phyloP scores from a whole-genome alignment of 2,113 vertebrate genomes.

The Ibidorhyncha struthersii region DNA sequence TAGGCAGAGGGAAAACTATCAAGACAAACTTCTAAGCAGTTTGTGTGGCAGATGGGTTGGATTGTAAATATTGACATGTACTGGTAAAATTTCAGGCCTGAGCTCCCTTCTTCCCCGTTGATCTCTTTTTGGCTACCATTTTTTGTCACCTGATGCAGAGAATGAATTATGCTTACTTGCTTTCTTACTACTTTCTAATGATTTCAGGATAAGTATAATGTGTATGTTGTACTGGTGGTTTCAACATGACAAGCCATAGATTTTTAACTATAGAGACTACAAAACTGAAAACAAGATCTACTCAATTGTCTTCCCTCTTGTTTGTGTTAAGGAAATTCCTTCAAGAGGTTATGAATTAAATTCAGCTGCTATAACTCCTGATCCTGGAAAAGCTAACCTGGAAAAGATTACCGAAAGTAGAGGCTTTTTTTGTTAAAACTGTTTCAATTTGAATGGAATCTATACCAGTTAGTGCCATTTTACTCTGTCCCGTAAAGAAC shows the following conservation, averaged over 20 bases:
- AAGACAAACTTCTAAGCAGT: not conserved
- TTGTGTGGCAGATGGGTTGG: not conserved
- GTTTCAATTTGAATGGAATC: not conserved
- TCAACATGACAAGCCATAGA: not conserved
- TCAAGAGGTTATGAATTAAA: not conserved
- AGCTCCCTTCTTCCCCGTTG: not conserved
- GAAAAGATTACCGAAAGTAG: not conserved
- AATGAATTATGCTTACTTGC: not conserved
- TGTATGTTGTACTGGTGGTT: not conserved
- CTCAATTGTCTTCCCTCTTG: not conserved
- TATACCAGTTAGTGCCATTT: not conserved
- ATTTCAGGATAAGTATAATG: not conserved
- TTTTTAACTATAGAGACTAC: not conserved
- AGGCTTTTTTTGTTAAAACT: not conserved
- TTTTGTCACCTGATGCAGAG: not conserved
- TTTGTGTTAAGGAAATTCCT: not conserved
- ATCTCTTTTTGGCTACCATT: not conserved
- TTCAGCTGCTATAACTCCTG: not conserved
- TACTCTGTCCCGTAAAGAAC: not conserved
- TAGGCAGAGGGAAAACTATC: not conserved
- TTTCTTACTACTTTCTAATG: not conserved
- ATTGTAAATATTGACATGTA: not conserved
- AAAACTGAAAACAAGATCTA: not conserved
- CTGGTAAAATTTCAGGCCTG: not conserved
- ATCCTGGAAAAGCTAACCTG: not conserved